Evolutionary conservation across 2,113 vertebrate genomes (phyloP), one percentile per base, ranked within the genome.

Genomic region (Suncus etruscus): DNA sequence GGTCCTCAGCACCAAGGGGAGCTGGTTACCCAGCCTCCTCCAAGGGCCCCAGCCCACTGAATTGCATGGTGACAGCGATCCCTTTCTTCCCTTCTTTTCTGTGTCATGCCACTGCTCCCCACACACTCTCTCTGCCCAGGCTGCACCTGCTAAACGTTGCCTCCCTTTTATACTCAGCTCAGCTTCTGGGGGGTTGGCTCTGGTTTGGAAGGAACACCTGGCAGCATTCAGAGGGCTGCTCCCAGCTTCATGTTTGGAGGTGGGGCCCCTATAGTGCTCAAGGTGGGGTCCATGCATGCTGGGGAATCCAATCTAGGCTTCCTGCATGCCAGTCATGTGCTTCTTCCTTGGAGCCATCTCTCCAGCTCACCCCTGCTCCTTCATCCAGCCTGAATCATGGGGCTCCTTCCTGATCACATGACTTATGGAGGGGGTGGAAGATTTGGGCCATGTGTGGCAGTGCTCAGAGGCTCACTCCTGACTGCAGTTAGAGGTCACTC

Each of bases 291-390:
- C 3, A 61, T 61, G 58, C 18, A 22, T 4, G 58, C 58, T 61
- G 18, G 58, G 51, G 58, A 39, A 15, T 61, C 58, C 58, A 61
- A 6, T 8, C 2, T 16, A 22, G 54, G 22, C 58, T 20, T 4
- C 58, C 16, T 22, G 54, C 54, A 14, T 22, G 58, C 16, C 6
- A 16, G 6, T 3, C 54, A 54, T 12, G 39, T 39, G 39, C 39
- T 39, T 39, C 39, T 39, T 16, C 58, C 58, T 61, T 5, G 58
- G 47, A 11, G 3, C 31, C 22, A 11, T 31, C 8, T 14, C 32
- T 3, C 16, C 6, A 18, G 0, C 16, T 16, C 0, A 1, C 74
- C 74, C 50, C 0, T 54, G 54, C 11, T 16, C 54, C 12, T 54
- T 11, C 3, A 11, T 25, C n/a, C 3, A 27, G 54, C 54, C 4